A percentile compares a stretch with the other conserved stretches of the same genome.
Conservation (phyloP, 2,888 invertebrate genomes). For the Cataglyphis rosenhaueri region DNA sequence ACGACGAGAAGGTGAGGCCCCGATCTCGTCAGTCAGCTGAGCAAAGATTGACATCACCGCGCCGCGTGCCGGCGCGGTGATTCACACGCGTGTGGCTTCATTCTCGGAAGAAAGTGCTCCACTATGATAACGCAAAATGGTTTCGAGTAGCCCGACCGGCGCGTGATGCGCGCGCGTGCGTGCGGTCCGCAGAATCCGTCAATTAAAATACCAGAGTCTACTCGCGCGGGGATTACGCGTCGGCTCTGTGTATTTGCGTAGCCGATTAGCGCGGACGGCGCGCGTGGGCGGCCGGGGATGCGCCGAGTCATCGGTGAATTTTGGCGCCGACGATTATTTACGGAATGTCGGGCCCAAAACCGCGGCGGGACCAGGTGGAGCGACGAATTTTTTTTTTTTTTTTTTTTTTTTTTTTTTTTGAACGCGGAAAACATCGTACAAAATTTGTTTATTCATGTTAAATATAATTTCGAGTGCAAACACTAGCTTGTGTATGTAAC, state of each 20-base stretch:
- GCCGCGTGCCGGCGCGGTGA: constrained; percentile 70
- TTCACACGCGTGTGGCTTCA: constrained; percentile 58
- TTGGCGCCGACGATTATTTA: constrained; percentile 50
- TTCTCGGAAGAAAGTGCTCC: constrained; percentile 65
- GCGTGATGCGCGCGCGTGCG: not conserved
- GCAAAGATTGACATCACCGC: constrained; percentile 77
- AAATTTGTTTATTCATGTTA: constrained; percentile 28
- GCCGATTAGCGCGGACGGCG: constrained; percentile 13
- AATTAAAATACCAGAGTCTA: constrained; percentile 60
- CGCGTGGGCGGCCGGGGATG: constrained; percentile 13
- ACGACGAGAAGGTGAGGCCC: constrained; percentile 56
- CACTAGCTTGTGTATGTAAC: not conserved
- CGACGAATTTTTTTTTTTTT: constrained; percentile 3
- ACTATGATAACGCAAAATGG: constrained; percentile 58
- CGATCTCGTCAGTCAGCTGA: constrained; percentile 66
- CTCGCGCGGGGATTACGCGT: constrained; percentile 28
- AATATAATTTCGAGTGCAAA: constrained; percentile 9
- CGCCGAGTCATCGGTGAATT: constrained; percentile 47
- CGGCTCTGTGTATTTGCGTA: constrained; percentile 47
- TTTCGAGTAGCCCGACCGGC: constrained; percentile 45
- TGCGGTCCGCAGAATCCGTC: constrained; percentile 18
- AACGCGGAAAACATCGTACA: not conserved
- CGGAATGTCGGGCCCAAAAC: not conserved
- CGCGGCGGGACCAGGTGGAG: not conserved
- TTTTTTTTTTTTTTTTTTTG: not conserved